Conservation (phyloP, 2,797 vertebrate species). For the Danio choprae region DNA sequence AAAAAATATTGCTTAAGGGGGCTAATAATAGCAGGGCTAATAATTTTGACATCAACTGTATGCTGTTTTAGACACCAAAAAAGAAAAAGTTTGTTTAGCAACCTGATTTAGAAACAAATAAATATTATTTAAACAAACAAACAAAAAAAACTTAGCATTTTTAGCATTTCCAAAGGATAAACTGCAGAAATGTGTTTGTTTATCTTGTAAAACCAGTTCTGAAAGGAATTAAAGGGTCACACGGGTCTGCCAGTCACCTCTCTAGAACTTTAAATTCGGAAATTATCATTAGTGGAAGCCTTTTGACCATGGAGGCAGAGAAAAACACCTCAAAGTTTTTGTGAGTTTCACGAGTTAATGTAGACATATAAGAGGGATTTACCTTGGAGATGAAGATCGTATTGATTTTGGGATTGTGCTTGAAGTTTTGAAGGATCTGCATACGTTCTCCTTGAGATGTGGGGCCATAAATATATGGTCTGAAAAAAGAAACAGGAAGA, state of each 20-base stretch:
- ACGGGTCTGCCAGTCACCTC: background rate
- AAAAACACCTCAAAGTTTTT: no score
- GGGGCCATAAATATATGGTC: conserved; percentile 97
- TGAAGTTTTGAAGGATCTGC: conserved; percentile 99
- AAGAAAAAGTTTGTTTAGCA: background rate
- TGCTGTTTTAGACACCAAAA: background rate
- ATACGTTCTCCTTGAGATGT: conserved; percentile 97
- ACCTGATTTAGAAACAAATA: background rate
- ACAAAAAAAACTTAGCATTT: background rate
- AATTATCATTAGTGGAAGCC: background rate
- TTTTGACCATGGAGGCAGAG: background rate
- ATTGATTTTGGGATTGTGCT: conserved; percentile 99
- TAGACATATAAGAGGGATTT: background rate
- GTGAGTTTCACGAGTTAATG: background rate
- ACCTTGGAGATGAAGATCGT: conserved; percentile 99
- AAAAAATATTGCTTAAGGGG: no score
- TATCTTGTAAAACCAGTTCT: background rate
- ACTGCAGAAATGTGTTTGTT: background rate
- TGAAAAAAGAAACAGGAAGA: conserved; percentile 58
- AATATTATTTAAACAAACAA: background rate
- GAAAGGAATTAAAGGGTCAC: conserved; percentile 9
- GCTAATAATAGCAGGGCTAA: no score
- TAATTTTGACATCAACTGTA: no score
- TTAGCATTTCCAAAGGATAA: conserved; percentile 3
- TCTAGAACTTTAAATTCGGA: background rate